Percentiles rank a stretch among this genome's conserved stretches.
Evolutionary conservation across 2,797 vertebrate genomes (phyloP).

Genomic region (Gymnodraco acuticeps): DNA sequence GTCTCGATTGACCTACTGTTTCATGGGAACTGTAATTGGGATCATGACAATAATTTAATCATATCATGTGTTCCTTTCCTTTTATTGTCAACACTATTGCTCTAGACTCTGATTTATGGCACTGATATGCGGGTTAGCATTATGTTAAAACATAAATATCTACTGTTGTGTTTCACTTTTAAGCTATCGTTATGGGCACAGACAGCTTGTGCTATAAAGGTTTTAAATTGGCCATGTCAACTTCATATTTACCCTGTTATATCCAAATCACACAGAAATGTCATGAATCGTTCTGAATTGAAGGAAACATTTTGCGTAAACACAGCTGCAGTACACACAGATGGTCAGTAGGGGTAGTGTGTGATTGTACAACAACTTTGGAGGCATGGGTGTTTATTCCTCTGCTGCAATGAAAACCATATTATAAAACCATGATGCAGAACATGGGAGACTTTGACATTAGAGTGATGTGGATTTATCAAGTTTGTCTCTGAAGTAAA

Average conservation of each 20-base stretch:
- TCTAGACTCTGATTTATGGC: neutral
- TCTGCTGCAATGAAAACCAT: conserved; percentile 20
- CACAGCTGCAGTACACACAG: conserved; percentile 27
- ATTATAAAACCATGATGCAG: neutral
- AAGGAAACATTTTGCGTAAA: conserved; percentile 16
- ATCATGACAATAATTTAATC: conserved; percentile 20
- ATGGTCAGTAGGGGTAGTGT: conserved; percentile 68
- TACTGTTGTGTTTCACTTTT: neutral
- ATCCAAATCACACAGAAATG: conserved; percentile 16
- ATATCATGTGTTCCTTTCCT: neutral
- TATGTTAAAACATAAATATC: conserved; percentile 3
- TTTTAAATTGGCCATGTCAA: neutral
- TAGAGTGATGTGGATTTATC: neutral
- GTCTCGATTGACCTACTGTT: conserved; percentile 16
- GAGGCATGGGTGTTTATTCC: conserved; percentile 29
- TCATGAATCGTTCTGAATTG: neutral
- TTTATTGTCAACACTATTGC: neutral
- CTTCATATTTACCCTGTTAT: neutral
- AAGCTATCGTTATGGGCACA: neutral
- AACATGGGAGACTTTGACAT: neutral
- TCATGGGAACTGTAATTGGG: conserved; percentile 27
- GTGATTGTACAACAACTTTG: conserved; percentile 61
- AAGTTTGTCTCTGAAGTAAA: neutral
- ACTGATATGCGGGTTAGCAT: conserved; percentile 6
- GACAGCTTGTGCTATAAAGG: neutral